Percentiles rank a stretch among this genome's conserved stretches.
Evolutionary conservation across 2,797 vertebrate genomes (phyloP).

Genomic region (Chloroceryle inda): DNA sequence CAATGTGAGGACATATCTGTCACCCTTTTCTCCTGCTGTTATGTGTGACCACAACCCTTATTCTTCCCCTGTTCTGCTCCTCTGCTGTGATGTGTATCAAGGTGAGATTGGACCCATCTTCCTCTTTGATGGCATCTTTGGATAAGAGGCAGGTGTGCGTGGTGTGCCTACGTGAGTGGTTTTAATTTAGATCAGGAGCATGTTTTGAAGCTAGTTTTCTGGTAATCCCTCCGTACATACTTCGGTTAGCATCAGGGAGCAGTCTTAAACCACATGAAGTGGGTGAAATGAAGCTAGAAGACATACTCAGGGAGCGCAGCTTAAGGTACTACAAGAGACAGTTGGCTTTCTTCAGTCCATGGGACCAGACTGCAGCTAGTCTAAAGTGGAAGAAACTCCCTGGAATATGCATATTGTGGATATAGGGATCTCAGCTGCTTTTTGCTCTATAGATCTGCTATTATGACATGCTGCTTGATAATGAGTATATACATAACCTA

Average conservation of each 20-base stretch:
- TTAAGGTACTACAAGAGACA: neutral
- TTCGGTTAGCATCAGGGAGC: neutral
- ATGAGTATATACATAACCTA: neutral
- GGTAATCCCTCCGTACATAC: neutral
- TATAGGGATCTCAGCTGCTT: neutral
- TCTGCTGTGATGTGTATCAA: neutral
- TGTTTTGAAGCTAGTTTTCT: neutral
- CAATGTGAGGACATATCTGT: neutral
- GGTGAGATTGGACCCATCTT: neutral
- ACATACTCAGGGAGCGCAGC: rapidly evolving
- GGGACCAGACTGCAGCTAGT: neutral
- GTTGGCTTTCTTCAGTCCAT: neutral
- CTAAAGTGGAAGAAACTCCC: neutral
- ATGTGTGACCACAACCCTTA: neutral
- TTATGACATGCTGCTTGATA: neutral
- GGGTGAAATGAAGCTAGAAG: neutral
- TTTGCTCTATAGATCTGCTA: neutral
- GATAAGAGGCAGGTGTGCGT: neutral
- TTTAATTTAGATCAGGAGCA: neutral
- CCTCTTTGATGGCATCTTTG: neutral
- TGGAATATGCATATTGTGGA: neutral
- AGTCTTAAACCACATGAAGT: neutral
- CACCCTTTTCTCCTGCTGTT: neutral
- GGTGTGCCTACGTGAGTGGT: neutral
- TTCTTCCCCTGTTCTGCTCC: neutral